Conservation (phyloP, 2,888 invertebrate genomes). For the Scrobipalpa atriplicella region DNA sequence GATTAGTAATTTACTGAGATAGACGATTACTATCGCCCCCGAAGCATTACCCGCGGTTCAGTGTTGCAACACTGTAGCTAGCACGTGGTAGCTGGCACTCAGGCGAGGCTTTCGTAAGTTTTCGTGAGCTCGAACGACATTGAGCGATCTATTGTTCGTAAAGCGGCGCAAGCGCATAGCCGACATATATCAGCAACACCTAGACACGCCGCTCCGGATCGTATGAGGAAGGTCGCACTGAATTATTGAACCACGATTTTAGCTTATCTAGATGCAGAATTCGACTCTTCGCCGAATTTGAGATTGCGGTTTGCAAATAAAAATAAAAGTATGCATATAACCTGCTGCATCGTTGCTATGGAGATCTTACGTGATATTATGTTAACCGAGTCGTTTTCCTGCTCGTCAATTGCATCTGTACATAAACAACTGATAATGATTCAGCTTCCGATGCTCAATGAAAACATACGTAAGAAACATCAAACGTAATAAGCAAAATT, state of each 20-base stretch:
- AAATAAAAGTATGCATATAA: not conserved
- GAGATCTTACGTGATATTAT: not conserved
- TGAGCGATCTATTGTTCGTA: conserved; percentile 69
- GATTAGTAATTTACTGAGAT: conserved; percentile 12
- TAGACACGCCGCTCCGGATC: conserved; percentile 52
- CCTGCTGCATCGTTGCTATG: not conserved
- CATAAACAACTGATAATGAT: conserved; percentile 16
- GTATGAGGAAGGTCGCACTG: conserved; percentile 65
- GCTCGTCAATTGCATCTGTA: not conserved
- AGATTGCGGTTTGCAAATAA: not conserved
- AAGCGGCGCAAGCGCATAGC: conserved; percentile 37
- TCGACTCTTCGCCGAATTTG: not conserved
- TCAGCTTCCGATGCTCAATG: conserved; percentile 16
- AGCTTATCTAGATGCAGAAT: conserved; percentile 2
- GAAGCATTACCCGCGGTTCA: conserved; percentile 11
- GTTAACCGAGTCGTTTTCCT: conserved; percentile 4
- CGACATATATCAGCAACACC: conserved; percentile 20
- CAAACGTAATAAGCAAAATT: conserved; percentile 12
- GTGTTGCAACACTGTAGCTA: conserved; percentile 29
- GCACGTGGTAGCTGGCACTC: conserved; percentile 28
- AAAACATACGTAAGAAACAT: conserved; percentile 13
- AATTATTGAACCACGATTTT: conserved; percentile 41
- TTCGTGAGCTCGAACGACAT: conserved; percentile 71
- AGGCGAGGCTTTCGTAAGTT: conserved; percentile 69
- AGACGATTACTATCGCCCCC: conserved; percentile 17